Base-by-base conservation (phyloP, 2,113 vertebrate species). In the Spheniscus mendiculus region DNA sequence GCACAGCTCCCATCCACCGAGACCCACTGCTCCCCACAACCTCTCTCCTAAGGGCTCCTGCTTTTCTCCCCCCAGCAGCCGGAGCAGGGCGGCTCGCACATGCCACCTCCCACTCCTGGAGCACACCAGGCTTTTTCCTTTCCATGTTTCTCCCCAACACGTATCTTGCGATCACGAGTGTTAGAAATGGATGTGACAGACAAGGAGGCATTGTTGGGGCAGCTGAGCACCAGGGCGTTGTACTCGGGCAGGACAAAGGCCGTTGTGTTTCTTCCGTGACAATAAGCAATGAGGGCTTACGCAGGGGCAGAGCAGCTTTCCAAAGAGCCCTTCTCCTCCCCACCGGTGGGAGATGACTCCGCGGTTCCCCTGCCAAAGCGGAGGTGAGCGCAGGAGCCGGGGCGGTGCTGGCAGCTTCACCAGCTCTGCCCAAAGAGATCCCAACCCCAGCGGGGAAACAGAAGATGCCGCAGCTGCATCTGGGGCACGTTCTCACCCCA, bases 241-340 rank as follows among this genome's bases (percentile, higher is more conserved):
- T 94, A 40, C 47, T 56, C 2, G 8, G 76, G 50, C 16, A 83
- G 91, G 85, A 98, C 98, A 98, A 98, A 98, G 97, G 90, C 96
- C 18, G 80, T 95, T 97, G 90, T 97, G 98, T 91, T 93, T 90
- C 86, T 90, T 56, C 96, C 23, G 32, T 50, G 89, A 96, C 90
- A 81, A 89, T 50, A 6, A 84, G 72, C 4, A 6, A 29, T 32
- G 73, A 1, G 2, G 36, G 52, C 77, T 90, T 30, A 19, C 2
- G 10, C 38, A 78, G 71, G 13, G 42, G 45, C 74, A 53, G 71
- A 21, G 83, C 15, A 1, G 69, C 82, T 96, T 82, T 47, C 62
- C 89, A 65, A 47, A 56, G 62, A 70, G 30, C 79, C 74, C 49
- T 87, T 69, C 87, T 93, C 76, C 72, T 83, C 56, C 42, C 15